Conservation (phyloP, 2,113 vertebrate species). For the Bolborhynchus lineola region DNA sequence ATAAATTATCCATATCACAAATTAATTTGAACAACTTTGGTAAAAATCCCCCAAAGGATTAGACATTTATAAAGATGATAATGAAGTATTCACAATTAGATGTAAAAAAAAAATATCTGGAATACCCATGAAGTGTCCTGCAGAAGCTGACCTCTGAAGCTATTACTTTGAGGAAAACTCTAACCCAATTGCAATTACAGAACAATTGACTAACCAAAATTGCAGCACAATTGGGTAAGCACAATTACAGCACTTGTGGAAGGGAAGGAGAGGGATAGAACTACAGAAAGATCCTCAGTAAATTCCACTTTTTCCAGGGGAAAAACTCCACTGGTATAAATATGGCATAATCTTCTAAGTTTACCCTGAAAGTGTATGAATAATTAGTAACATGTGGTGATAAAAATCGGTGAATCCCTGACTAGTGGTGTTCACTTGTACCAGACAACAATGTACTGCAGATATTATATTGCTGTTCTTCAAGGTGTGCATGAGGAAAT, state of each 20-base stretch:
- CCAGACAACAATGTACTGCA: neutral
- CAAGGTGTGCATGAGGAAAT: neutral
- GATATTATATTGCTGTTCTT: neutral
- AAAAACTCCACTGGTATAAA: neutral
- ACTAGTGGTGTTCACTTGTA: neutral
- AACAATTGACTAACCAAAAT: neutral
- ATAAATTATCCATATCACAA: neutral
- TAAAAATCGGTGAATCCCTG: neutral
- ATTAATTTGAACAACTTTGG: neutral
- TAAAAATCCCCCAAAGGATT: neutral
- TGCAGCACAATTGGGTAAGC: neutral
- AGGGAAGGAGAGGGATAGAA: neutral
- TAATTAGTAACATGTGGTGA: neutral
- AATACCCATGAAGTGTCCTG: neutral
- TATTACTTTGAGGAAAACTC: neutral
- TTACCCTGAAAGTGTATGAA: neutral
- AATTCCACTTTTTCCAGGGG: neutral
- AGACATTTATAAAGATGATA: neutral
- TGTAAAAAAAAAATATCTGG: neutral
- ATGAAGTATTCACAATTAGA: neutral
- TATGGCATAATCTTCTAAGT: neutral
- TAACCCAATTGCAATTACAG: neutral
- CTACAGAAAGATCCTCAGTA: neutral
- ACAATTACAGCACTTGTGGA: neutral
- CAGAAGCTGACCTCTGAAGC: neutral